Percentiles rank a stretch among this genome's conserved stretches.
phyloP scores from a whole-genome alignment of 2,888 invertebrate genomes.

The Frankliniella intonsa region DNA sequence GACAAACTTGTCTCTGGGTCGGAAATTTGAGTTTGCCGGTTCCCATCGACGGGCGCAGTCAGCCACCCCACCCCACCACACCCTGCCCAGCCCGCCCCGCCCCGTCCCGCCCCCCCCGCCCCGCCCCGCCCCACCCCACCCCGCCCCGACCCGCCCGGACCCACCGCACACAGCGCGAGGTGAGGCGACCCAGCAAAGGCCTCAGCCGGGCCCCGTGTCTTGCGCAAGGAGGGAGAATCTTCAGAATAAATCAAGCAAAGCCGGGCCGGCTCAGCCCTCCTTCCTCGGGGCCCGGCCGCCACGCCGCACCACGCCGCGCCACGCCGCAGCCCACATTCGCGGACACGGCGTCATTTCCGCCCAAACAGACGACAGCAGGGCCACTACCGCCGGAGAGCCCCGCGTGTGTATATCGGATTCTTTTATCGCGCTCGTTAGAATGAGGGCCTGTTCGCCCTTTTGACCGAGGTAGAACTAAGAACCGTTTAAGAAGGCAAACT shows the following conservation, averaged over 20 bases:
- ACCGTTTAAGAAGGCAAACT: too few species aligned
- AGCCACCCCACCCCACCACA: not conserved
- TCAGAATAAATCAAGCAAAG: slow-evolving; percentile 20
- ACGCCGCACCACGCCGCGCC: not conserved
- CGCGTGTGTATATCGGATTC: not conserved
- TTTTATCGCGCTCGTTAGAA: too few species aligned
- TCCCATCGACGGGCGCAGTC: not conserved
- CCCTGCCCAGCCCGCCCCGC: not conserved
- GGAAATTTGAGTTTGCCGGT: not conserved
- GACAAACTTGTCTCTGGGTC: not conserved
- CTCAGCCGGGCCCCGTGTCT: not conserved
- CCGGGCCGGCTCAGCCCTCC: not conserved
- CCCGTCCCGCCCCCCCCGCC: not conserved
- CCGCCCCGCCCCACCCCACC: not conserved
- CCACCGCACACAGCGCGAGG: not conserved
- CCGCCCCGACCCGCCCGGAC: not conserved
- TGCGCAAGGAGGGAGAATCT: slow-evolving; percentile 24
- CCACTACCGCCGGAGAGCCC: too few species aligned
- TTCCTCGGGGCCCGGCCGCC: not conserved
- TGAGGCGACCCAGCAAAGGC: not conserved
- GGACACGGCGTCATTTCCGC: not conserved
- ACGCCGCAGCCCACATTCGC: not conserved
- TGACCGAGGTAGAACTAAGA: too few species aligned
- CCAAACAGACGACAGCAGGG: not conserved
- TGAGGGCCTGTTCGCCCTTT: too few species aligned